Base-by-base conservation (phyloP, 2,113 vertebrate species). In the Agelaius tricolor region DNA sequence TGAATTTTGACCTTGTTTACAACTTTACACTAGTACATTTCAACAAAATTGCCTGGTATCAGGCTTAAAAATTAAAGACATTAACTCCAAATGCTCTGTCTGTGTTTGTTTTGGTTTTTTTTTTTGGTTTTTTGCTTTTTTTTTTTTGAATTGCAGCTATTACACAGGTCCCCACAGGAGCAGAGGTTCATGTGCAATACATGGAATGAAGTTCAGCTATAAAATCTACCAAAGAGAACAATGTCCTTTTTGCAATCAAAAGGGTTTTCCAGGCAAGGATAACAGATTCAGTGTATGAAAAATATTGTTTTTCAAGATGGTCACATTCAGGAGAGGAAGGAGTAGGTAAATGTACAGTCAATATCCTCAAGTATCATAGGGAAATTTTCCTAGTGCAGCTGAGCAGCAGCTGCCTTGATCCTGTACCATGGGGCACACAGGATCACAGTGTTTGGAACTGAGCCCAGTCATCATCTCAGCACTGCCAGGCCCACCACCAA, bases 121-220 rank as follows among this genome's bases (percentile, higher is more conserved):
- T 46, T 46, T 47, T 6, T 49, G 37, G 37, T 72, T 63, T 16
- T 37, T 17, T 44, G 55, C 49, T 41, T 30, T 54, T 35, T 61
- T 46, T 68, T 54, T 68, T 72, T 65, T 13, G 6, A 49, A 11
- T 26, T 85, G 13, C 7, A 72, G 7, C 26, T 44, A 33, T 17
- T 12, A 39, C 13, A 33, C 10, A 46, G 5, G 4, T 91, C 31
- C 22, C 21, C 2, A 6, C 10, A 33, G 16, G 35, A 80, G 13
- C 14, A 41, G 10, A 76, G 63, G 12, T 57, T 41, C 5, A 20
- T 0, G 0, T 13, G 6, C 11, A 37, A 49, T 33, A 20, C 1
- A 1, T 37, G 52, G 22, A 28, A 80, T 15, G 9, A 79, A 17
- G 7, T 63, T 43, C 28, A 62, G 35, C 74, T 55, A 39, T 11